Percentiles rank a stretch among this genome's conserved stretches.
Evolutionary conservation across 2,888 invertebrate species (phyloP).

Genomic region (Allygus modestus): DNA sequence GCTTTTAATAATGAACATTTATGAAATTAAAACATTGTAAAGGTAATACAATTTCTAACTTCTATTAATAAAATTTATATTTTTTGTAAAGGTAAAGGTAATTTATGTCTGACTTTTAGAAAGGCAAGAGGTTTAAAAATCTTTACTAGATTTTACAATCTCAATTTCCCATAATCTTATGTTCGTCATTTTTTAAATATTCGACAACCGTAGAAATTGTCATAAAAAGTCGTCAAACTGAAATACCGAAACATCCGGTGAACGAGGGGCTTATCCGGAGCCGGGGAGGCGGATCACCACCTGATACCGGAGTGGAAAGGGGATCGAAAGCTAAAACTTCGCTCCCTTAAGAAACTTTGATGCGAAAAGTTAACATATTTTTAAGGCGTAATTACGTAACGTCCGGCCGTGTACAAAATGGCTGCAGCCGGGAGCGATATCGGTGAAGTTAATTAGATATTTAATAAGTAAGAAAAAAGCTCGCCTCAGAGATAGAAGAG

Average conservation of each 20-base stretch:
- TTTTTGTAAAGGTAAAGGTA: too few relatives aligned
- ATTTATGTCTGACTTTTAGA: too few relatives aligned
- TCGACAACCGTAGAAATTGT: too few relatives aligned
- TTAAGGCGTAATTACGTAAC: constrained; percentile 49
- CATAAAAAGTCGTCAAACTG: too few relatives aligned
- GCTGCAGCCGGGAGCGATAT: constrained; percentile 32
- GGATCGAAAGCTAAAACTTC: constrained; percentile 39
- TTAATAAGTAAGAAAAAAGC: constrained; percentile 41
- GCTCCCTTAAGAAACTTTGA: constrained; percentile 41
- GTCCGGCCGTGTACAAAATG: constrained; percentile 43
- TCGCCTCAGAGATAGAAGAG: constrained; percentile 24
- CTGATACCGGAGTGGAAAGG: neutral
- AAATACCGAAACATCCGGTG: neutral
- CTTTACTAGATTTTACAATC: too few relatives aligned
- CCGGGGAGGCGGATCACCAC: neutral
- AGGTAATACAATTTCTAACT: too few relatives aligned
- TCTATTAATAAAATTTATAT: too few relatives aligned
- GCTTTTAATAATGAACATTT: too few relatives aligned
- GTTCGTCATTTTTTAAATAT: too few relatives aligned
- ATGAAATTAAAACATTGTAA: too few relatives aligned
- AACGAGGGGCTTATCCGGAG: neutral
- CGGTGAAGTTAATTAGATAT: constrained; percentile 50
- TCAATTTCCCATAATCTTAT: too few relatives aligned
- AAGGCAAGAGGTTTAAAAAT: too few relatives aligned
- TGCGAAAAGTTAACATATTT: constrained; percentile 40